Conservation (phyloP, 2,797 vertebrate species). For the Mallotus villosus region DNA sequence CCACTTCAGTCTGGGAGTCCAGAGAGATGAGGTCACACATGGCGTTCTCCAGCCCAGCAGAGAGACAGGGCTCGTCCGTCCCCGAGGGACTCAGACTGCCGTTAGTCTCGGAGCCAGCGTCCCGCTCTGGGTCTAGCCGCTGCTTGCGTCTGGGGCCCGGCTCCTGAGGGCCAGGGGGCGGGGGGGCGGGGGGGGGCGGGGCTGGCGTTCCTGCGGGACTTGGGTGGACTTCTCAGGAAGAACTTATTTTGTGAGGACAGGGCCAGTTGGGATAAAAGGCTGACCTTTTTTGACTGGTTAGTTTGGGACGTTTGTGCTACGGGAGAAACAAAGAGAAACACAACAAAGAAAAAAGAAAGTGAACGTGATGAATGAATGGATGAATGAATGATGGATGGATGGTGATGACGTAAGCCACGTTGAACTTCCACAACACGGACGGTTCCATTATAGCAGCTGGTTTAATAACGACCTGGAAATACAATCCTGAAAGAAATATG, state of each 20-base stretch:
- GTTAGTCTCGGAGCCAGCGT: conserved; percentile 63
- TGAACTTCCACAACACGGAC: too few species aligned
- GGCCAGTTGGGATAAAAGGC: conserved; percentile 85
- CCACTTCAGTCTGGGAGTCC: conserved; percentile 82
- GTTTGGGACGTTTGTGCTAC: conserved; percentile 77
- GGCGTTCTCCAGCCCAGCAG: conserved; percentile 65
- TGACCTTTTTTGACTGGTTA: conserved; percentile 79
- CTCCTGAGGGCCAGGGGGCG: conserved; percentile 49
- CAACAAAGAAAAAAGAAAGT: conserved; percentile 12
- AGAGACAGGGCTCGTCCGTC: conserved; percentile 49
- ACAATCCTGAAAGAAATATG: not conserved
- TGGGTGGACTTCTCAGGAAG: conserved; percentile 67
- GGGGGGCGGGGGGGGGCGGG: conserved; percentile 51
- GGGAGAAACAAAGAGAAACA: conserved; percentile 33
- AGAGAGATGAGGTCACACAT: conserved; percentile 72
- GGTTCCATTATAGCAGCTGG: too few species aligned
- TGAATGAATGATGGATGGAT: conserved; percentile 3
- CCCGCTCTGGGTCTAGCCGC: conserved; percentile 53
- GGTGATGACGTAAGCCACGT: not conserved
- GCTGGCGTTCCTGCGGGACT: conserved; percentile 61
- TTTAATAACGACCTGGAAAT: too few species aligned
- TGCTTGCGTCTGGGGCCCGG: conserved; percentile 19
- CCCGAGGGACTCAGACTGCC: conserved; percentile 46
- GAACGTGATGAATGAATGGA: not conserved
- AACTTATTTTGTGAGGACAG: conserved; percentile 77